These are phyloP conservation scores for Erebia ligea DNA, from an alignment of 2,888 invertebrate species.

Conservation along the genomic window DNA sequence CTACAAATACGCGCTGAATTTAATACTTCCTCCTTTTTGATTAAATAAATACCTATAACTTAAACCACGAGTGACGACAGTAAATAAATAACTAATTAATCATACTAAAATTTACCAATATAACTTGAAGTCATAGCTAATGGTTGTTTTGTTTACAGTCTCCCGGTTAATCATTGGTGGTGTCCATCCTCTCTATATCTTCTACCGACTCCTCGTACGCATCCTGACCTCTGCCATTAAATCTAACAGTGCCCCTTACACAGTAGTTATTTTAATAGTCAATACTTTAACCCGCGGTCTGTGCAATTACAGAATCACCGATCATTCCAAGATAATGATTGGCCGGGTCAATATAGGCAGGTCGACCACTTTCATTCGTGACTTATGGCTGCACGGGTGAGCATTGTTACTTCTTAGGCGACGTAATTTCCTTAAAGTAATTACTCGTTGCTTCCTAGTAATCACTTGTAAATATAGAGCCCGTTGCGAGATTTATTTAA, in stretches of 20 bases:
- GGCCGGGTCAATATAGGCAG: constrained; percentile 36
- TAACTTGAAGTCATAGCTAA: background rate
- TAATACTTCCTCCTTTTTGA: too few relatives aligned
- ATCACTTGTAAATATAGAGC: constrained; percentile 41
- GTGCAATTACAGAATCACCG: constrained; percentile 23
- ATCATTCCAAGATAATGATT: constrained; percentile 31
- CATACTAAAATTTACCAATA: background rate
- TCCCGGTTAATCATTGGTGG: background rate
- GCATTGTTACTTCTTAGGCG: constrained; percentile 43
- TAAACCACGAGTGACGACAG: too few relatives aligned
- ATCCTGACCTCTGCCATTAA: constrained; percentile 18
- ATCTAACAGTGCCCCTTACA: background rate
- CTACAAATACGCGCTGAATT: too few relatives aligned
- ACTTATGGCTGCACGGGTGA: constrained; percentile 40
- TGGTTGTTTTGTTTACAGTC: background rate
- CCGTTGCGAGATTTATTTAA: constrained; percentile 37
- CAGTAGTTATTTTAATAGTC: constrained; percentile 27
- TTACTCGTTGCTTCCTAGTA: constrained; percentile 41
- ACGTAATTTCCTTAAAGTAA: constrained; percentile 46
- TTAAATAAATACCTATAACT: too few relatives aligned
- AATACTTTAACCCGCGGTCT: constrained; percentile 25
- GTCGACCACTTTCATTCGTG: constrained; percentile 44
- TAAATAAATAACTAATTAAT: background rate
- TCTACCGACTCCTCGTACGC: background rate
- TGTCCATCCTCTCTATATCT: background rate